A percentile compares a stretch with the other conserved stretches of the same genome.
These are phyloP conservation scores for Busseola fusca DNA, from an alignment of 2,888 invertebrate species.

Conservation along the genomic window DNA sequence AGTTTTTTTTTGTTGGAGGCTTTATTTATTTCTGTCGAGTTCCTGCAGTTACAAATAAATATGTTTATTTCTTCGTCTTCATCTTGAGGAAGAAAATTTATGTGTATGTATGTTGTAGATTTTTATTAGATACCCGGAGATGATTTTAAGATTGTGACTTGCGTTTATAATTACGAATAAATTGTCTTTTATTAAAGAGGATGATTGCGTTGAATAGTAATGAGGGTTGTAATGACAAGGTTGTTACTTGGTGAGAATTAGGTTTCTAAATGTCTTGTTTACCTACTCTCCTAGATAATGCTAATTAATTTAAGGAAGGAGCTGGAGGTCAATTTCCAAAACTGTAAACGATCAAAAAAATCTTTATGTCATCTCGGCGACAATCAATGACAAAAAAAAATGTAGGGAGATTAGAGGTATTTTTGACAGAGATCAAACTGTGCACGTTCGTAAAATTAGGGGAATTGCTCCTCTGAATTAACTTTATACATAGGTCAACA, in stretches of 20 bases:
- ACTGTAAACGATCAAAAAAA: neutral
- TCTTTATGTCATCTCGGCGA: neutral
- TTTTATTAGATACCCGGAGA: constrained; percentile 43
- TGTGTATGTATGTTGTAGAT: constrained; percentile 32
- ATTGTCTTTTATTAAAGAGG: constrained; percentile 4
- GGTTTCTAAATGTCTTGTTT: neutral
- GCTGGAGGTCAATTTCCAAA: neutral
- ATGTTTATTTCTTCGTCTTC: constrained; percentile 65
- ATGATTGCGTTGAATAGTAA: neutral
- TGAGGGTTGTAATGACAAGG: neutral
- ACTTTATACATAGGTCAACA: neutral
- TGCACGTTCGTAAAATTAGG: neutral
- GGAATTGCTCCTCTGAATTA: neutral
- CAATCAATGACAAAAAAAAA: neutral
- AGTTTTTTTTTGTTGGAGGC: constrained; percentile 76
- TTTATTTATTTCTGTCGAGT: constrained; percentile 85
- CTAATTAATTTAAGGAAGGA: neutral
- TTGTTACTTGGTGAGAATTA: neutral
- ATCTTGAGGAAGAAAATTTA: constrained; percentile 58
- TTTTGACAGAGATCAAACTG: neutral
- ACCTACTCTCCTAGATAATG: neutral
- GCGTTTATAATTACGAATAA: constrained; percentile 43
- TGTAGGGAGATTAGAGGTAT: neutral
- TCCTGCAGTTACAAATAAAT: constrained; percentile 80
- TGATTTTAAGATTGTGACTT: constrained; percentile 29